These are phyloP conservation scores for Agapostemon virescens DNA, from an alignment of 2,888 invertebrate genomes.

Conservation along the genomic window DNA sequence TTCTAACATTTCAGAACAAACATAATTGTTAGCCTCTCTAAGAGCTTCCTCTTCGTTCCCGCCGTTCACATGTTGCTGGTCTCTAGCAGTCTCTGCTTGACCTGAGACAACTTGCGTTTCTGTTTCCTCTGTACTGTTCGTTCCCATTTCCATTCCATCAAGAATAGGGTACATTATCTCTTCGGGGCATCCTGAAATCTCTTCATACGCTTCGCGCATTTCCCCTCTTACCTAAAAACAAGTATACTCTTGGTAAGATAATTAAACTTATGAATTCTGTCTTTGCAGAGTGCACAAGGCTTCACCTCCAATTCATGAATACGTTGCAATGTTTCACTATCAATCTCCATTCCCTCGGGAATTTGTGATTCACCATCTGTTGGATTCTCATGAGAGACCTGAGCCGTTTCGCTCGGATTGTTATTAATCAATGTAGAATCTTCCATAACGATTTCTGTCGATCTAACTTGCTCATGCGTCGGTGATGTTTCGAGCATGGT, in stretches of 20 bases:
- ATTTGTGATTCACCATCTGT: conserved; percentile 74
- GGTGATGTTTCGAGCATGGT: conserved; percentile 66
- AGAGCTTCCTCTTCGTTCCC: conserved; percentile 83
- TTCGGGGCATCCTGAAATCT: conserved; percentile 78
- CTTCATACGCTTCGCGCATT: conserved; percentile 78
- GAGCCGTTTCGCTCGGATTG: conserved; percentile 60
- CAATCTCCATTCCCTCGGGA: conserved; percentile 79
- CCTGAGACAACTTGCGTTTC: conserved; percentile 66
- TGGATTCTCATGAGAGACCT: conserved; percentile 62
- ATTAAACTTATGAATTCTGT: conserved; percentile 7
- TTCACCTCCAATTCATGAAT: conserved; percentile 77
- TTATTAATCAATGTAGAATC: conserved; percentile 60
- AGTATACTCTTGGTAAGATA: conserved; percentile 22
- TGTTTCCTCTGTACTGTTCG: conserved; percentile 70
- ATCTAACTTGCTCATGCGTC: conserved; percentile 58
- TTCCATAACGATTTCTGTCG: conserved; percentile 64
- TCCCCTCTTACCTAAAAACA: conserved; percentile 75
- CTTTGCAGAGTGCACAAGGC: conserved; percentile 25
- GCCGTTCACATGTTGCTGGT: conserved; percentile 73
- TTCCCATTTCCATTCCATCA: conserved; percentile 77
- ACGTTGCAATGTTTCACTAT: conserved; percentile 78
- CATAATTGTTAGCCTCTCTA: conserved; percentile 90
- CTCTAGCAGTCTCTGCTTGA: conserved; percentile 61
- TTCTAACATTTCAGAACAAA: conserved; percentile 81
- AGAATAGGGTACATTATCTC: conserved; percentile 79